These are phyloP conservation scores for Ashinkailepas kermadecensis DNA, from an alignment of 2,888 invertebrate genomes.

Conservation along the genomic window DNA sequence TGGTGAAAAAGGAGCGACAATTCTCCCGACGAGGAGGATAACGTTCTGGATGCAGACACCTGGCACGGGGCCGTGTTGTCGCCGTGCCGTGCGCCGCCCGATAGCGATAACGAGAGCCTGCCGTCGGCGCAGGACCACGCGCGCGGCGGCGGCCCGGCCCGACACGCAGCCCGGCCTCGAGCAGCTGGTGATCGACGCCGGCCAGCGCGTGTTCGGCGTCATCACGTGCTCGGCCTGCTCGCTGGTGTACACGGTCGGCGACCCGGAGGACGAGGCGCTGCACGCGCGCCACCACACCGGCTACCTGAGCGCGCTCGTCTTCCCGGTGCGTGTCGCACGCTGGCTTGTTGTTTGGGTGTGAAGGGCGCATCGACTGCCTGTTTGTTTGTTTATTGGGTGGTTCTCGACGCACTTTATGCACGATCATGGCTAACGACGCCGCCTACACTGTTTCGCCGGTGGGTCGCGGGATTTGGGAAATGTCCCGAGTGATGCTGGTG, in stretches of 20 bases:
- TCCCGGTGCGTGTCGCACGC: constrained; percentile 30
- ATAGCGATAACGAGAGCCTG: not conserved
- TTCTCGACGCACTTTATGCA: too few relatives aligned
- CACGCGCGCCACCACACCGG: constrained; percentile 65
- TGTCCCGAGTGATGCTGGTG: too few relatives aligned
- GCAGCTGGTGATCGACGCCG: constrained; percentile 59
- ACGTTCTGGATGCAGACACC: not conserved
- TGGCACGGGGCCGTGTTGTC: not conserved
- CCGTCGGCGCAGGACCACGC: not conserved
- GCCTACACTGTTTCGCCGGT: too few relatives aligned
- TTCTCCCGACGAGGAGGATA: not conserved
- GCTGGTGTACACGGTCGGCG: constrained; percentile 61
- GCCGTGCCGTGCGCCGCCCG: not conserved
- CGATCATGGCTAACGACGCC: too few relatives aligned
- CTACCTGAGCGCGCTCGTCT: constrained; percentile 35
- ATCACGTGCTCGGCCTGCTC: constrained; percentile 66
- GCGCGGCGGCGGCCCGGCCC: not conserved
- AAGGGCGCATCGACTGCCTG: constrained; percentile 12
- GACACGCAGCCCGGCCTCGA: constrained; percentile 24
- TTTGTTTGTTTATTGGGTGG: constrained; percentile 25
- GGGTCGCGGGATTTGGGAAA: too few relatives aligned
- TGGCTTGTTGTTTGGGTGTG: too few relatives aligned
- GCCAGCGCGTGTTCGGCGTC: constrained; percentile 70
- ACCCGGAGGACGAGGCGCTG: constrained; percentile 68
- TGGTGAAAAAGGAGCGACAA: too few relatives aligned